Evolutionary conservation across 1,140 invertebrate genomes (phyloP), one percentile per base, ranked within the genome.

Genomic region (Hirudo medicinalis): DNA sequence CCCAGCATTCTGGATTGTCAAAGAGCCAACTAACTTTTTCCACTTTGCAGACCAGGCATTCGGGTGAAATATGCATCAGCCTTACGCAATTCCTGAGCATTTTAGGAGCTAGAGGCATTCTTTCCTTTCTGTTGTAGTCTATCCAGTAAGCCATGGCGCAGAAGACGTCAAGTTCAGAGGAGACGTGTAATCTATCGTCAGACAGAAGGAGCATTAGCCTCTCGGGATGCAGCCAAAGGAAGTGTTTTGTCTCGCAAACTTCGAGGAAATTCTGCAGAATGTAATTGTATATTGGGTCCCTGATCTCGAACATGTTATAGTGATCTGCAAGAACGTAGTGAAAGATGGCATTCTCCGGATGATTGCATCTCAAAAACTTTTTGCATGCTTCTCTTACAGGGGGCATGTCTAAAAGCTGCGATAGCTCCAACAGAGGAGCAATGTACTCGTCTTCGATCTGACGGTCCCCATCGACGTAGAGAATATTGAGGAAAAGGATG

Each of bases 11-110:
- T 22, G 40, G 29, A n/a, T 36, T 68, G 67, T 68, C 67, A 36
- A 68, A 68, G n/a, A 68, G n/a, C 67, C 67, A 68, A 36, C 29
- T 43, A 25, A 68, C 67, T 22, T 43, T 68, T 68, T 68, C 67
- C 8, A 68, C 67, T 36, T 68, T 68, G 27, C 40, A 36, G 15
- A 68, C 67, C 15, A 68, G 36, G 19, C 67, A 68, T 22, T 68
- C 67, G 25, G 67, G 67, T 11, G 67, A 68, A 22, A 68, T 68
- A 25, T 43, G 40, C 67, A 68, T 32, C 29, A 68, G 67, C 36
- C 67, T 25, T 22, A 68, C 67, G 67, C 29, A 32, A 25, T 43
- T 36, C 25, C 40, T 25, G 36, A 68, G 67, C 67, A 68, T 43
- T 22, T 36, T 43, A 2, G 67, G 67, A 0, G 67, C 67, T 36